phyloP scores from a whole-genome alignment of 2,113 vertebrate species.

The Menidia beryllina region DNA sequence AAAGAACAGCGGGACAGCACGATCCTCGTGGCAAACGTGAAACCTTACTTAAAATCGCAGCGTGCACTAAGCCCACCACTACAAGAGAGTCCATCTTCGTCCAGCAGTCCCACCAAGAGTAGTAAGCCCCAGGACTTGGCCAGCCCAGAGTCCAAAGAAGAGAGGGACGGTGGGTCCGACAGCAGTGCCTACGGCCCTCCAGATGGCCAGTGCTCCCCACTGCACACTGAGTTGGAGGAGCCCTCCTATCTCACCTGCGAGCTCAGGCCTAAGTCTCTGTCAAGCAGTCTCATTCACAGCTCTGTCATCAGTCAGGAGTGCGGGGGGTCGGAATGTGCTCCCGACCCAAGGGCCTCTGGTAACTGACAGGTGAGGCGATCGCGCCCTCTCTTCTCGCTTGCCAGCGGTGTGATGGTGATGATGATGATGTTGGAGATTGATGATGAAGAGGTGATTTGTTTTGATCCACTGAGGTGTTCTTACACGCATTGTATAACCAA shows the following conservation, averaged over 20 bases:
- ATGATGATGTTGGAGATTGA: slow-evolving; percentile 62
- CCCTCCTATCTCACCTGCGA: slow-evolving; percentile 81
- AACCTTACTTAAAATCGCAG: slow-evolving; percentile 99
- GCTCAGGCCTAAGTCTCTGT: slow-evolving; percentile 87
- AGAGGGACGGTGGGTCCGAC: slow-evolving; percentile 89
- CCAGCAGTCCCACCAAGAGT: slow-evolving; percentile 93
- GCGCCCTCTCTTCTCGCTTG: slow-evolving; percentile 48
- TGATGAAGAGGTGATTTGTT: slow-evolving; percentile 61
- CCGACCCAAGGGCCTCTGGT: slow-evolving; percentile 91
- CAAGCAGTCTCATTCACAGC: slow-evolving; percentile 85
- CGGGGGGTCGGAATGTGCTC: slow-evolving; percentile 85
- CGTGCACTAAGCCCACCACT: slow-evolving; percentile 95
- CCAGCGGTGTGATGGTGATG: slow-evolving; percentile 54
- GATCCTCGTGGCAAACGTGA: slow-evolving; percentile 98
- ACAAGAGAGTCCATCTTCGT: slow-evolving; percentile 92
- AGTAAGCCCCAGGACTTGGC: slow-evolving; percentile 89
- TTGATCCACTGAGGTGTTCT: slow-evolving; percentile 63
- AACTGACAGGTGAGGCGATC: slow-evolving; percentile 79
- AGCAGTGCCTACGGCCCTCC: slow-evolving; percentile 87
- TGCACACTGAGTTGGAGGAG: slow-evolving; percentile 89
- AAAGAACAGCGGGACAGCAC: slow-evolving; percentile 98
- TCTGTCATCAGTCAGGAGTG: slow-evolving; percentile 82
- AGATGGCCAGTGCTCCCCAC: slow-evolving; percentile 91
- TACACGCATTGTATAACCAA: slow-evolving; percentile 82
- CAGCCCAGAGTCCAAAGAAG: slow-evolving; percentile 88